Conservation (phyloP, 2,888 invertebrate genomes). For the Ophraella communa region DNA sequence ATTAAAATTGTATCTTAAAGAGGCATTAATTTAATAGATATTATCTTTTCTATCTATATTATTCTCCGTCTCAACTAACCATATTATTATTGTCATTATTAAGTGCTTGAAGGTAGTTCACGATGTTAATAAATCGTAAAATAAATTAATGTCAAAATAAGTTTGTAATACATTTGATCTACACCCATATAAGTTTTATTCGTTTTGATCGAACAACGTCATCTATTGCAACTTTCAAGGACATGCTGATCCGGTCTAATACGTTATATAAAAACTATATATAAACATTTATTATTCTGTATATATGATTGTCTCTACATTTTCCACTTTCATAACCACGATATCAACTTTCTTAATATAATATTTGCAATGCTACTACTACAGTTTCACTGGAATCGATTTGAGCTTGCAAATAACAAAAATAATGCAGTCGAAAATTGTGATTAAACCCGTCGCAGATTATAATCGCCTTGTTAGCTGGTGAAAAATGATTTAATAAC, state of each 20-base stretch:
- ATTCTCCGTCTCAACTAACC: neutral
- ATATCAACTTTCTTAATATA: neutral
- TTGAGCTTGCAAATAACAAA: neutral
- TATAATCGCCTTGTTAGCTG: constrained; percentile 13
- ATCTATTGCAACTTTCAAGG: too few relatives aligned
- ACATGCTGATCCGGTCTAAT: too few relatives aligned
- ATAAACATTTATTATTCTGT: neutral
- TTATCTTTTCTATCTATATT: constrained; percentile 4
- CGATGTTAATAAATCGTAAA: constrained; percentile 11
- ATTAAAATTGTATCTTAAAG: constrained; percentile 20
- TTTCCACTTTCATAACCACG: neutral
- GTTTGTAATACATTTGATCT: too few relatives aligned
- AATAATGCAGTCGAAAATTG: neutral
- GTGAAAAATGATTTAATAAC: constrained; percentile 26
- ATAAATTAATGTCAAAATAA: constrained; percentile 8
- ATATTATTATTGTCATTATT: constrained; percentile 15
- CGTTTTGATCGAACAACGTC: too few relatives aligned
- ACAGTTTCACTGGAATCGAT: neutral
- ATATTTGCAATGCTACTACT: neutral
- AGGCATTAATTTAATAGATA: constrained; percentile 13
- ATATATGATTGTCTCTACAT: neutral
- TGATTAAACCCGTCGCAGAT: constrained; percentile 17
- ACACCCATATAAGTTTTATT: too few relatives aligned
- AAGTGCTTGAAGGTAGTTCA: constrained; percentile 10
- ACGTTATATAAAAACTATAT: too few relatives aligned